Percentiles rank a stretch among this genome's conserved stretches.
Evolutionary conservation across 2,888 invertebrate genomes (phyloP).

Genomic region (Oasisia sp.): DNA sequence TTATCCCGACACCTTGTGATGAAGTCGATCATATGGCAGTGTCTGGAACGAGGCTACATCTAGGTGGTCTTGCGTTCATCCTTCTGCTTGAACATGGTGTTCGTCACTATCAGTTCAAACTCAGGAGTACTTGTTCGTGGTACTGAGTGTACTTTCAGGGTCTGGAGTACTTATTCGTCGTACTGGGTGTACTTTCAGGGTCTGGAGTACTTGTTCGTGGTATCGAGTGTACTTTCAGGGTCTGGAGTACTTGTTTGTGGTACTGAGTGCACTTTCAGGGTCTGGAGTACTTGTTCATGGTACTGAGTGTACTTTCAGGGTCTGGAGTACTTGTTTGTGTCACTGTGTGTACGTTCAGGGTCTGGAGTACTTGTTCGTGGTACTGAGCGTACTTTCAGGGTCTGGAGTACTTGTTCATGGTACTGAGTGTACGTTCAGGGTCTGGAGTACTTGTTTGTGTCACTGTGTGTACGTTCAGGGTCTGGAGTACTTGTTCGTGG

Average conservation of each 20-base stretch:
- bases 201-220: neutral
- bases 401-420: conserved; percentile 64
- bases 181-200: neutral
- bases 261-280: too few relatives aligned
- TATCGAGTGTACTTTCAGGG: neutral
- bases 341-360: neutral
- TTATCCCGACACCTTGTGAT: too few relatives aligned
- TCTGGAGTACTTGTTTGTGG: too few relatives aligned
- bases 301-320: neutral
- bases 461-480: conserved; percentile 45
- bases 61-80: too few relatives aligned
- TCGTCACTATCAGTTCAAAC: too few relatives aligned
- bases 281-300: neutral
- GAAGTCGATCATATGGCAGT: too few relatives aligned
- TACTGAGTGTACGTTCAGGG: conserved; percentile 54
- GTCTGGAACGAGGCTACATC: too few relatives aligned
- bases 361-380: too few relatives aligned
- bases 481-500: too few relatives aligned
- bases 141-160: too few relatives aligned
- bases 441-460: conserved; percentile 64
- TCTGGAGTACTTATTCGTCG: neutral
- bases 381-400: conserved; percentile 54
- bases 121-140: too few relatives aligned
- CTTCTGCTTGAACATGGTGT: too few relatives aligned
- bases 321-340: neutral